phyloP scores from a whole-genome alignment of 2,113 vertebrate genomes.

The Sprattus sprattus region DNA sequence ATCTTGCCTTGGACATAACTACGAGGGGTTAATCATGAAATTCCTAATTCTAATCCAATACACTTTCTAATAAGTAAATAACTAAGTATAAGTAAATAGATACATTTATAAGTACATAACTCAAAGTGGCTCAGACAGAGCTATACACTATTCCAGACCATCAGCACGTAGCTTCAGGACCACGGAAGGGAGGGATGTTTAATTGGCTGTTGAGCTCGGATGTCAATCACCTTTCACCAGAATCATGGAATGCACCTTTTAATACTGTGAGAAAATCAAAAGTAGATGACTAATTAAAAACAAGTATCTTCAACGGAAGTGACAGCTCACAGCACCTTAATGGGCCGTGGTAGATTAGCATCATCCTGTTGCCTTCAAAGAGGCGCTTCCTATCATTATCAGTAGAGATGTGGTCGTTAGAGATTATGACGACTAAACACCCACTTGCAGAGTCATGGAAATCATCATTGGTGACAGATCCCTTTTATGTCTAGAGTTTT shows the following conservation, averaged over 20 bases:
- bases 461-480: not conserved
- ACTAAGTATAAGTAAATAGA: no score
- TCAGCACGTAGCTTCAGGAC: no score
- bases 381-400: not conserved
- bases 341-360: not conserved
- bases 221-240: not conserved
- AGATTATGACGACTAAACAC: not conserved
- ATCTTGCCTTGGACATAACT: no score
- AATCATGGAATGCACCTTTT: no score
- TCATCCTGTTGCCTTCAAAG: not conserved
- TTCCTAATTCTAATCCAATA: not conserved
- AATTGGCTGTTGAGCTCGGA: not conserved
- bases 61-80: not conserved
- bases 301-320: not conserved
- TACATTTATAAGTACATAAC: not conserved
- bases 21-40: no score
- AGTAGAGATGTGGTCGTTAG: not conserved
- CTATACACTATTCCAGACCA: not conserved
- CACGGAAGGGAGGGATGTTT: not conserved
- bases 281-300: not conserved
- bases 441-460: not conserved
- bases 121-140: not conserved
- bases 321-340: not conserved
- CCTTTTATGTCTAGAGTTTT: not conserved
- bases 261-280: no score